A percentile compares a stretch with the other conserved stretches of the same genome.
Evolutionary conservation across 2,113 vertebrate species (phyloP).

Genomic region (Marmota flaviventris): DNA sequence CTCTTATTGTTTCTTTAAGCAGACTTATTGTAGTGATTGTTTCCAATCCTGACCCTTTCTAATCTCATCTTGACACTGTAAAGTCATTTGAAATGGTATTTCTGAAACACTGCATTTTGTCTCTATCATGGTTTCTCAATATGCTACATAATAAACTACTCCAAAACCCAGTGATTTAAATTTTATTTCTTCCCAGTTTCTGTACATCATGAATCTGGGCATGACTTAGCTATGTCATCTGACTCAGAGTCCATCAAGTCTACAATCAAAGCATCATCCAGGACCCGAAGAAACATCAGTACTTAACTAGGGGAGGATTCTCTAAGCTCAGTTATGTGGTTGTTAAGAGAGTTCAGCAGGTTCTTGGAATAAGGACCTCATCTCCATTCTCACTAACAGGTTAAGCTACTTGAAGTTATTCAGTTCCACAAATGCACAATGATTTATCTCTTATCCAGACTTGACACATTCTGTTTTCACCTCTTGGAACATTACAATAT

Average conservation of each 20-base stretch:
- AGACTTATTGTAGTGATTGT: background rate
- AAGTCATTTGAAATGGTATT: background rate
- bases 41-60: background rate
- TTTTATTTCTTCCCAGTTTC: background rate
- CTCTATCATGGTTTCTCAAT: background rate
- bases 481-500: background rate
- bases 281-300: background rate
- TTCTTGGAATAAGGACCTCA: background rate
- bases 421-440: background rate
- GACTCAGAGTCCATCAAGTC: background rate
- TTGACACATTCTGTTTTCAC: background rate
- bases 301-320: background rate
- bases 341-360: background rate
- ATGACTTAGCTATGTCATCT: background rate
- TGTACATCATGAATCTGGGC: background rate
- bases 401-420: background rate
- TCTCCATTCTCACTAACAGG: background rate
- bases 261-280: background rate
- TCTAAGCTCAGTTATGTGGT: background rate
- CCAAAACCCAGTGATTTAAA: background rate
- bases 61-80: background rate
- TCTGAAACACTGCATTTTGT: background rate
- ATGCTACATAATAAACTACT: background rate
- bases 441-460: background rate
- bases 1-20: too few species aligned